Percentiles rank a stretch among this genome's conserved stretches.
These are phyloP conservation scores for Patiria miniata DNA, from an alignment of 35 echinoderm and acorn worm species.

Conservation along the genomic window DNA sequence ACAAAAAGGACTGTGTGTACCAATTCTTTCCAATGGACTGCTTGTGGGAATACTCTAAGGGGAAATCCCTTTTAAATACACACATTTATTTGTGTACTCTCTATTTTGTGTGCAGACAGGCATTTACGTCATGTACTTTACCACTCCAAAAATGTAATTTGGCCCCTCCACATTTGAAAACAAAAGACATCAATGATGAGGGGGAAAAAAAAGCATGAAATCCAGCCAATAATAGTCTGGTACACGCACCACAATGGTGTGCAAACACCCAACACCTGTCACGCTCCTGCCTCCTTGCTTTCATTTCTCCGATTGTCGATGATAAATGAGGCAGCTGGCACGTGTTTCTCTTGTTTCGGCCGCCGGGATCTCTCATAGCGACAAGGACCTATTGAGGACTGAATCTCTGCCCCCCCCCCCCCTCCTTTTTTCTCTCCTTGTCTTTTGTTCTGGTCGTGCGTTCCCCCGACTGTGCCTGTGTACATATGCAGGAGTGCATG, in stretches of 20 bases:
- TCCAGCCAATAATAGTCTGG: not conserved
- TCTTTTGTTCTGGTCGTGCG: too few species aligned
- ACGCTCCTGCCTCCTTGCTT: not conserved
- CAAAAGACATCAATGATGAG: not conserved
- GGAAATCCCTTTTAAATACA: too few species aligned
- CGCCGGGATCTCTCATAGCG: not conserved
- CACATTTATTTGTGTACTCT: too few species aligned
- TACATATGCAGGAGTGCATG: too few species aligned
- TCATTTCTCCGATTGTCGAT: not conserved
- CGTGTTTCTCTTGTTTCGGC: not conserved
- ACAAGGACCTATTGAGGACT: conserved; percentile 1
- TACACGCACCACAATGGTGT: conserved; percentile 9
- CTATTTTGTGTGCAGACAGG: too few species aligned
- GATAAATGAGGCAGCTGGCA: conserved; percentile 9
- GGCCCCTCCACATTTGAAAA: not conserved
- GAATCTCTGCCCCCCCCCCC: too few species aligned
- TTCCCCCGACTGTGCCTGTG: too few species aligned
- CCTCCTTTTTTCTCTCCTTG: too few species aligned
- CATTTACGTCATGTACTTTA: conserved; percentile 2
- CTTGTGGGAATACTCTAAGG: too few species aligned
- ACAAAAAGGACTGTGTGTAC: too few species aligned
- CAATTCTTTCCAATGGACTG: too few species aligned
- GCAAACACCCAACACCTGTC: conserved; percentile 17
- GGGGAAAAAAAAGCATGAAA: not conserved
- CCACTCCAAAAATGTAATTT: not conserved